Percentiles rank a stretch among this genome's conserved stretches.
These are phyloP conservation scores for Hydrophis major DNA, from an alignment of 2,797 vertebrate species.

Conservation along the genomic window DNA sequence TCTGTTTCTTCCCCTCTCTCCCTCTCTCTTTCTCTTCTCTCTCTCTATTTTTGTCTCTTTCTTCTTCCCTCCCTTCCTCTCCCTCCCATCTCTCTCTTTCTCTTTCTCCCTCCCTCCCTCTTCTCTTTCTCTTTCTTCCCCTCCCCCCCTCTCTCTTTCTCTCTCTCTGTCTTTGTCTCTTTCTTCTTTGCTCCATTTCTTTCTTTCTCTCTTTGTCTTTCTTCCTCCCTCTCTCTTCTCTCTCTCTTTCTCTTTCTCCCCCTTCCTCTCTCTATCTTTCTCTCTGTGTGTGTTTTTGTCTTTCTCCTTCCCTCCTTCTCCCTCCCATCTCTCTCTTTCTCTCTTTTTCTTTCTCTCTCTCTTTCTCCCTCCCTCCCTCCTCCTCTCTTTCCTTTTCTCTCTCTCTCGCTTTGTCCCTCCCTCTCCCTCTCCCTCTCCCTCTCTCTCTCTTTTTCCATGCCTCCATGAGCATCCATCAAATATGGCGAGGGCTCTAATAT, in stretches of 20 bases:
- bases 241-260: not conserved
- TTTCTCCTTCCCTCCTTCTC: too few relatives aligned
- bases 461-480: not conserved
- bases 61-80: fast-evolving
- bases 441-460: not conserved
- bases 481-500: constrained; percentile 30
- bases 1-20: not conserved
- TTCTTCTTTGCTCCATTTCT: too few relatives aligned
- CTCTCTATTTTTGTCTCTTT: not conserved
- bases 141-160: not conserved
- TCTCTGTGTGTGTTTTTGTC: too few relatives aligned
- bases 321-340: too few relatives aligned
- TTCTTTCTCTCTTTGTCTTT: not conserved
- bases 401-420: not conserved
- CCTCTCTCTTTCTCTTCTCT: not conserved
- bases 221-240: not conserved
- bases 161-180: not conserved
- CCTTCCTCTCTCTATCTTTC: too few relatives aligned
- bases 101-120: too few relatives aligned
- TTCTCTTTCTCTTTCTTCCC: too few relatives aligned
- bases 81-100: too few relatives aligned
- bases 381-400: not conserved
- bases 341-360: fast-evolving
- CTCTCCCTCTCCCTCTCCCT: not conserved
- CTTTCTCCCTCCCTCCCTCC: not conserved